Percentiles rank a stretch among this genome's conserved stretches.
These are phyloP conservation scores for Drosophila nr. medialis DNA, from an alignment of 2,888 invertebrate species.

Conservation along the genomic window DNA sequence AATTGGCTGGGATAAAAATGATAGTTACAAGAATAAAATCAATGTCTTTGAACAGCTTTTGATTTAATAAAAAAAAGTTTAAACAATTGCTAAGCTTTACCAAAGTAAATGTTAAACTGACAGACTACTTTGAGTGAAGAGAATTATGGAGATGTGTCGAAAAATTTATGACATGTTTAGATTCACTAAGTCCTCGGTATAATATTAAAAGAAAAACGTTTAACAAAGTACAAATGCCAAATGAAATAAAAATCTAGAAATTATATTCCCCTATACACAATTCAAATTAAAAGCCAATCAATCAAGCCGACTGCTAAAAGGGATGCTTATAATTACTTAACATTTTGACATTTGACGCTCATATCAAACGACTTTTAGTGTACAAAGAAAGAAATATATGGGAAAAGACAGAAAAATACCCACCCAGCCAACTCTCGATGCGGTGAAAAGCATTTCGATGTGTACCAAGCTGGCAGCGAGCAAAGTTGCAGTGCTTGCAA, in stretches of 20 bases:
- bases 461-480: slow-evolving; percentile 28
- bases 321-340: neutral
- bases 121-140: neutral
- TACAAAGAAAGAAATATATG: neutral
- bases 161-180: neutral
- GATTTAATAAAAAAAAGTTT: neutral
- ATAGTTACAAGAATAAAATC: neutral
- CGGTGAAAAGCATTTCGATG: slow-evolving; percentile 21
- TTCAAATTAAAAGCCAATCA: neutral
- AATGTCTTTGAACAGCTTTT: neutral
- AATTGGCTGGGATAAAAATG: neutral
- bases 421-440: slow-evolving; percentile 12
- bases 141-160: neutral
- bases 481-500: slow-evolving; percentile 28
- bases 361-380: neutral
- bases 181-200: neutral
- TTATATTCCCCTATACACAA: neutral
- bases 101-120: neutral
- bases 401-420: neutral
- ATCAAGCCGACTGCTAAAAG: neutral
- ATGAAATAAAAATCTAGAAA: neutral
- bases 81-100: neutral
- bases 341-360: neutral
- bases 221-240: neutral
- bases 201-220: neutral